Percentiles rank a stretch among this genome's conserved stretches.
Evolutionary conservation across 2,113 vertebrate genomes (phyloP).

Genomic region (Eurystomus gularis): DNA sequence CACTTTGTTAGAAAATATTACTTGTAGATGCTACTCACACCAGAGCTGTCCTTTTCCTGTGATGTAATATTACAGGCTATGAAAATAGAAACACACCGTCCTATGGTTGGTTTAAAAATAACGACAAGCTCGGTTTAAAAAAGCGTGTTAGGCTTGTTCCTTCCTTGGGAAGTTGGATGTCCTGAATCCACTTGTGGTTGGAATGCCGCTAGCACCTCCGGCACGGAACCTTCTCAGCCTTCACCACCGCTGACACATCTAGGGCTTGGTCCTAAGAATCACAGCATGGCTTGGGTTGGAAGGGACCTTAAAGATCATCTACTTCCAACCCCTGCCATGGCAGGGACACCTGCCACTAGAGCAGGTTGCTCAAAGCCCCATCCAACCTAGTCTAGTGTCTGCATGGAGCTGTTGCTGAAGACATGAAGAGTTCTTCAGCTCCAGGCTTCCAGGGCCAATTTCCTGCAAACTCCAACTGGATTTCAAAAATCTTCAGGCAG

Average conservation of each 20-base stretch:
- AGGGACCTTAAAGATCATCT: no score
- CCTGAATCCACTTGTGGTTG: not conserved
- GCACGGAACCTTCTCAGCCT: not conserved
- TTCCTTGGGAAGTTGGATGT: not conserved
- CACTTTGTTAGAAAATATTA: conserved; percentile 45
- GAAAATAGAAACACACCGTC: conserved; percentile 38
- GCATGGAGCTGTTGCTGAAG: not conserved
- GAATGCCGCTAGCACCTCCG: not conserved
- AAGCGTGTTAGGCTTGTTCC: not conserved
- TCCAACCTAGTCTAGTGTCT: not conserved
- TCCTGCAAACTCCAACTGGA: not conserved
- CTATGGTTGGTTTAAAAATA: not conserved
- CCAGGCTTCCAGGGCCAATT: not conserved
- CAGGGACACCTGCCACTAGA: no score
- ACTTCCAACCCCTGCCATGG: no score
- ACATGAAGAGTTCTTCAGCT: not conserved
- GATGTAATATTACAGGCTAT: not conserved
- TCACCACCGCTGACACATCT: not conserved
- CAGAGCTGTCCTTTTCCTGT: not conserved
- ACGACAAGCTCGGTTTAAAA: not conserved
- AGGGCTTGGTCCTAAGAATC: not conserved
- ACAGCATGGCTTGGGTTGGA: no score
- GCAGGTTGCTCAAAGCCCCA: no score
- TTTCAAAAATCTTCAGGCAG: not conserved
- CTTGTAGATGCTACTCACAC: conserved; percentile 1